These are phyloP conservation scores for Pelagia noctiluca DNA, from an alignment of 30 jellyfish, hydroid and myxozoan species.

Conservation along the genomic window DNA sequence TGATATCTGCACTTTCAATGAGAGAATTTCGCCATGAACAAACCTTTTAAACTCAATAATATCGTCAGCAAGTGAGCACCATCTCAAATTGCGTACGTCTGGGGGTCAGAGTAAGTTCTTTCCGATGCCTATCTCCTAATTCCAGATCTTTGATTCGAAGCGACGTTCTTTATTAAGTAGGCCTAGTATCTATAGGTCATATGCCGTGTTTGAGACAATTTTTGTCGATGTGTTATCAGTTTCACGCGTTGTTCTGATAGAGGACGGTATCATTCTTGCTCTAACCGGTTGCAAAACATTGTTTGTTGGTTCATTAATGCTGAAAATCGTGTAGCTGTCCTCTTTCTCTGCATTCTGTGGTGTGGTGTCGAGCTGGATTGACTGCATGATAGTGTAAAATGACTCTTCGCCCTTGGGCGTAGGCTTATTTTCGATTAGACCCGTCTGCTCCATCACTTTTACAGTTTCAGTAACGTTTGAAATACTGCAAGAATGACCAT, in stretches of 20 bases:
- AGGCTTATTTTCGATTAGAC: neutral
- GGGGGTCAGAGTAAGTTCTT: too few species aligned
- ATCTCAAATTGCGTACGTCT: too few species aligned
- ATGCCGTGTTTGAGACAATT: too few species aligned
- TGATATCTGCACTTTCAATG: constrained; percentile 13
- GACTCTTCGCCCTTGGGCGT: constrained; percentile 1
- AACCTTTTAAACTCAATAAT: constrained; percentile 6
- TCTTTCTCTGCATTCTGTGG: neutral
- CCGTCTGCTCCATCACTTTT: neutral
- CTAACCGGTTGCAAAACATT: neutral
- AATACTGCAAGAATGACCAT: neutral
- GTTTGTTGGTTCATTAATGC: neutral
- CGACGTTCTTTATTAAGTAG: too few species aligned
- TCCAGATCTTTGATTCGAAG: too few species aligned
- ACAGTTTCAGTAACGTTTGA: neutral
- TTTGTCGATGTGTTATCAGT: neutral
- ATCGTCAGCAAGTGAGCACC: constrained; percentile 28
- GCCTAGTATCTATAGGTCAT: too few species aligned
- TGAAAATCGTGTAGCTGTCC: neutral
- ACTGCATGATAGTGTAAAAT: neutral
- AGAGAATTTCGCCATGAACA: constrained; percentile 11
- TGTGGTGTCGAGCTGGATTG: neutral
- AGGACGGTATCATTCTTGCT: neutral
- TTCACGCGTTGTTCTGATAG: neutral
- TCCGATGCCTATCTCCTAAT: too few species aligned